Evolutionary conservation across 2,797 vertebrate genomes (phyloP), one percentile per base, ranked within the genome.

Genomic region (Alcedo atthis): DNA sequence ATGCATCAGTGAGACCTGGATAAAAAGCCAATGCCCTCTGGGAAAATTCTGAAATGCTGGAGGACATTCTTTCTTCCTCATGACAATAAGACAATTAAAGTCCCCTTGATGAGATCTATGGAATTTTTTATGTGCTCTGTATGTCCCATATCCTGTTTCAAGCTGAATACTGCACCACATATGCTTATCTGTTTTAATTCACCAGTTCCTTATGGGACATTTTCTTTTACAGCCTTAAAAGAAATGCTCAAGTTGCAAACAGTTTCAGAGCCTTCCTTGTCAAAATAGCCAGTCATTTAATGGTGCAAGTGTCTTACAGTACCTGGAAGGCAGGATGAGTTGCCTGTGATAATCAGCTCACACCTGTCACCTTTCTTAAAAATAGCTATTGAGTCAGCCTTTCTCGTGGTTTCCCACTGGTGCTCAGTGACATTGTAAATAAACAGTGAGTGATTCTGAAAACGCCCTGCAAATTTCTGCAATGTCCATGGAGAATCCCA

Each of bases 311-410:
- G 32, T 53, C 55, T 68, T 90, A 67, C 25, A 63, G 51, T 76
- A 92, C 83, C 70, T 94, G 83, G 55, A 96, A 92, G 30, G 46
- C 5, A 85, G 59, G 42, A 53, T 58, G 79, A 53, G 46, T 90
- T 75, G 73, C 45, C 49, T 81, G 16, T 68, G 92, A 78, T 84
- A 93, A 93, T 37, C 66, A 93, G 51, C 54, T 96, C 69, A 78
- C 87, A 94, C 61, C 79, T 88, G 92, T 74, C 85, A 87, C 77
- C 81, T 95, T 95, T 90, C 76, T 81, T 87, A 94, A 95, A 96
- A 96, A 90, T 95, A 96, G 59, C 16, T 25, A 4, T 63, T 57
- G 70, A 93, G 45, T 94, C 86, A 95, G 35, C 53, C 76, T 92
- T 92, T 90, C 92, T 92, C 73, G 40, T 85, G 84, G 79, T 81